Evolutionary conservation across 2,888 invertebrate species (phyloP).

Genomic region (Limnephilus auricula): DNA sequence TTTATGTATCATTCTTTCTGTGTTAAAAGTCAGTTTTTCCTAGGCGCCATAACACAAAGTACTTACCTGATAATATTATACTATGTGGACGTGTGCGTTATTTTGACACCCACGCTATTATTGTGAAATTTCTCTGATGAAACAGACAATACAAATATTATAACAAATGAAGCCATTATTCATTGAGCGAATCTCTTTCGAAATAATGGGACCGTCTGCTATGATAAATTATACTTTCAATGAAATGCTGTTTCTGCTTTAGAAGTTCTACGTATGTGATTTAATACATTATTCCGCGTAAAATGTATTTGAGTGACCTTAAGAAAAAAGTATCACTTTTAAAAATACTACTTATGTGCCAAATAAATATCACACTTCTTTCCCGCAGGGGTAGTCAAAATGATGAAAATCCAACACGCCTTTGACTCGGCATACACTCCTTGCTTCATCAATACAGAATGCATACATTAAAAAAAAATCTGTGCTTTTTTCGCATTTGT

Average conservation of each 20-base stretch:
- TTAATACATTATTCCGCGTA: not conserved
- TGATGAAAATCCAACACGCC: not conserved
- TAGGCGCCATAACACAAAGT: not conserved
- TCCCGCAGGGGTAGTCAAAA: not conserved
- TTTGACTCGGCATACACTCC: not conserved
- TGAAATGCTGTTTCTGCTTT: not conserved
- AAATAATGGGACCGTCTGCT: not conserved
- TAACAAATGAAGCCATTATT: not conserved
- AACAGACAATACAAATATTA: conserved; percentile 2
- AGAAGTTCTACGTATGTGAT: not conserved
- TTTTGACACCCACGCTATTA: not conserved
- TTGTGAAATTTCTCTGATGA: not conserved
- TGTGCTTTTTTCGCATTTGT: no score
- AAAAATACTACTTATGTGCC: no score
- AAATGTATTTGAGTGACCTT: not conserved
- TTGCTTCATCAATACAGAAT: no score
- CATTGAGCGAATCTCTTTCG: not conserved
- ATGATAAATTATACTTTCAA: not conserved
- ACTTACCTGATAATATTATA: not conserved
- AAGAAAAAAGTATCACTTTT: no score
- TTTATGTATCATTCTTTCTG: not conserved
- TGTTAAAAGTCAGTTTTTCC: not conserved
- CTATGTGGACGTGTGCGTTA: not conserved
- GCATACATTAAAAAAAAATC: no score
- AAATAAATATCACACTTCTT: not conserved